Evolutionary conservation across 2,888 invertebrate genomes (phyloP).

Genomic region (Schizotus pectinicornis): DNA sequence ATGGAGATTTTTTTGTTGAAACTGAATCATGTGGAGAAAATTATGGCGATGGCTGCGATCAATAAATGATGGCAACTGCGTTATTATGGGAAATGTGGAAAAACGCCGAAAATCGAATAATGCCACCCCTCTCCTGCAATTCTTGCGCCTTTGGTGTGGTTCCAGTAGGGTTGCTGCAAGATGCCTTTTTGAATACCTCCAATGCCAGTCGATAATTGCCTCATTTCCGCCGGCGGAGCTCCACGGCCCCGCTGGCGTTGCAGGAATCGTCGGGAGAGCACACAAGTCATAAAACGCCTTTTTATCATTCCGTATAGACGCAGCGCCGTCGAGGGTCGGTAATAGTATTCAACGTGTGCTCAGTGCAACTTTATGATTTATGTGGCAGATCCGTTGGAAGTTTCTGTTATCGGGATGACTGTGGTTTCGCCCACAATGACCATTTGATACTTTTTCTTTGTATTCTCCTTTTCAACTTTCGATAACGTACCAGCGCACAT

Average conservation of each 20-base stretch:
- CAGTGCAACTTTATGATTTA: conserved; percentile 52
- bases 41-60: no score
- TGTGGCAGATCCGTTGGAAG: conserved; percentile 51
- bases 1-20: no score
- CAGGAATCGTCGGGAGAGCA: not conserved
- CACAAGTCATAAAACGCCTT: conserved; percentile 25
- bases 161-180: no score
- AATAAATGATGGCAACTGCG: no score
- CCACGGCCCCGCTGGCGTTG: conserved; percentile 7
- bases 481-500: conserved; percentile 50
- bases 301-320: conserved; percentile 27
- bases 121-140: no score
- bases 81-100: no score
- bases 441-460: conserved; percentile 53
- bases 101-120: no score
- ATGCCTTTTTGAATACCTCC: not conserved
- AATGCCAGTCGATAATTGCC: conserved; percentile 16
- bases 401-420: conserved; percentile 51
- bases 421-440: conserved; percentile 51
- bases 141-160: no score
- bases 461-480: conserved; percentile 42
- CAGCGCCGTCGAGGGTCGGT: conserved; percentile 24
- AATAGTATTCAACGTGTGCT: conserved; percentile 40
- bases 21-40: no score
- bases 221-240: conserved; percentile 23